Base-by-base conservation (phyloP, 1,140 invertebrate species). In the Augochlora pura region DNA sequence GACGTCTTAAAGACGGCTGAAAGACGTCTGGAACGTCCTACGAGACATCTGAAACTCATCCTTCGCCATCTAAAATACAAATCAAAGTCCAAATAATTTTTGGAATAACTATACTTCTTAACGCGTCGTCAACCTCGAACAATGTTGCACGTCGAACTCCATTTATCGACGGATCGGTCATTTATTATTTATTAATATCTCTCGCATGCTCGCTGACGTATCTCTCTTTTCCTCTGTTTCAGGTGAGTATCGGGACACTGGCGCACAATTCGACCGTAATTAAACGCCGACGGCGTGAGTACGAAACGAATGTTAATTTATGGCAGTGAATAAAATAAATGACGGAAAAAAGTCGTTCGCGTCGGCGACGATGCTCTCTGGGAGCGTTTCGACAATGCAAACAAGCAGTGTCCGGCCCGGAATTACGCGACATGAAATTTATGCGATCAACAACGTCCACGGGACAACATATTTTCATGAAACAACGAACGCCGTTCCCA, bases 281-380 rank as follows among this genome's bases (percentile, higher is more conserved):
- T 60, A 62, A 77, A 32, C 39, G 25, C 46, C 16, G 38, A 25
- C 21, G 7, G 65, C 46, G 74, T 69, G 74, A 76, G 74, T 77
- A 77, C 16, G n/a, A 25, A 21, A 62, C 46, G 38, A 77, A 77
- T 69, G 12, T 70, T 62, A 49, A 77, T 77, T 60, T 69, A 77
- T 25, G 14, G 21, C 16, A 0, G 23, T 3, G 23, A 39, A 66
- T 38, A 42, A 67, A 75, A 57, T 42, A 75, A 67, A 67, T 27
- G 18, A 32, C 27, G 12, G 14, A 16, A 27, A 14, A 16, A 27
- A 14, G 60, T 71, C 38, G 23, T 14, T 14, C 42, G 9, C 10
- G 42, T 0, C 18, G 54, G 8, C 49, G 21, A 54, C 16, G 21
- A 3, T 21, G 7, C 21, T n/a, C 39, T 5, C 49, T 62, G 21